phyloP scores from a whole-genome alignment of 2,113 vertebrate species.

The Barbus barbus region DNA sequence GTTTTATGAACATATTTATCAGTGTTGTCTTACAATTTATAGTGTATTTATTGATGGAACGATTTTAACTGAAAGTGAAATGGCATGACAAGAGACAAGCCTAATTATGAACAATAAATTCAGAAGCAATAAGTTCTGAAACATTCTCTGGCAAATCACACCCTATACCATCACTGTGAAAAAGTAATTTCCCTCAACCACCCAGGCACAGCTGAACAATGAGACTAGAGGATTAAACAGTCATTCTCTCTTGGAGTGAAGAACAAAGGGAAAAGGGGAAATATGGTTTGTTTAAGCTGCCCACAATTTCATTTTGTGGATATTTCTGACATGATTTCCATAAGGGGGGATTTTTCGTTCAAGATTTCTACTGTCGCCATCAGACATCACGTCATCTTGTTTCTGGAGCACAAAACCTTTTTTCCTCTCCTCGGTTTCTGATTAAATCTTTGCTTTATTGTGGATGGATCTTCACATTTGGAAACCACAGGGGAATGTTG shows the following conservation, averaged over 20 bases:
- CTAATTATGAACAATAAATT: conserved; percentile 73
- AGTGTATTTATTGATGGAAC: conserved; percentile 11
- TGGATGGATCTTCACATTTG: conserved; percentile 71
- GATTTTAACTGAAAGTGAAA: conserved; percentile 31
- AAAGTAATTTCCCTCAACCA: conserved; percentile 72
- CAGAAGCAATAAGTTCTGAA: conserved; percentile 73
- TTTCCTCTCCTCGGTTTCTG: conserved; percentile 62
- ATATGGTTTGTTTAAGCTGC: conserved; percentile 69
- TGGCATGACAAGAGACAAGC: conserved; percentile 48
- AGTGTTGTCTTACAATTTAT: conserved; percentile 39
- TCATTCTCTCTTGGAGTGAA: conserved; percentile 52
- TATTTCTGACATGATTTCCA: conserved; percentile 70
- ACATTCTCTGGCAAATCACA: conserved; percentile 71
- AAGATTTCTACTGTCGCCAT: conserved; percentile 65
- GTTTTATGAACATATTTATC: conserved; percentile 62
- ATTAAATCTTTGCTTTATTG: conserved; percentile 71
- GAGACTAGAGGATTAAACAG: conserved; percentile 72
- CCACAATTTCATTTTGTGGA: conserved; percentile 64
- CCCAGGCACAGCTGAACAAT: conserved; percentile 72
- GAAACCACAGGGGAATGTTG: conserved; percentile 68
- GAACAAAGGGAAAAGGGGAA: conserved; percentile 47
- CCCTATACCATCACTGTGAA: conserved; percentile 68
- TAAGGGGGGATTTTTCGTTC: conserved; percentile 66
- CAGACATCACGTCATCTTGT: conserved; percentile 74
- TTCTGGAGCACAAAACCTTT: conserved; percentile 68